phyloP scores from a whole-genome alignment of 2,797 vertebrate species.

The Galagoides demidoff region DNA sequence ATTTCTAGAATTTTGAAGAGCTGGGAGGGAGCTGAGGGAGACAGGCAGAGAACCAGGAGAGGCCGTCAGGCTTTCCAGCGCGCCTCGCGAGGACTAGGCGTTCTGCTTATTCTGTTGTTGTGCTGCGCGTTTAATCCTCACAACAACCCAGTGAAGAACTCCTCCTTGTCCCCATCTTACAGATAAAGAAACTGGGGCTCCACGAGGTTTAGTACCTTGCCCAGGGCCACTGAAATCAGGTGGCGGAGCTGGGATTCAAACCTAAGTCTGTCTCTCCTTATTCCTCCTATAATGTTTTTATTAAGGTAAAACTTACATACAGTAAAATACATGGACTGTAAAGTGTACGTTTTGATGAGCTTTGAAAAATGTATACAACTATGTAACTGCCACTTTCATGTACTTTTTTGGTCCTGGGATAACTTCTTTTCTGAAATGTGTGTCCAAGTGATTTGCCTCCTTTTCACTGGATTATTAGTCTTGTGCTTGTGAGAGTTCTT shows the following conservation, averaged over 20 bases:
- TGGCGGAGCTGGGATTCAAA: not conserved
- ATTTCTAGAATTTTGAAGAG: not conserved
- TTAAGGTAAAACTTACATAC: not conserved
- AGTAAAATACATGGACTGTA: not conserved
- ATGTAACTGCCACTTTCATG: fast-evolving
- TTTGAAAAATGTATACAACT: not conserved
- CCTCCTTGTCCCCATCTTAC: not conserved
- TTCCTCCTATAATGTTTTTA: not conserved
- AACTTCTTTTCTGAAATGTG: not conserved
- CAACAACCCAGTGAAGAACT: not conserved
- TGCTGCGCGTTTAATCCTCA: too few relatives aligned
- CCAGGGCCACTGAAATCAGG: not conserved
- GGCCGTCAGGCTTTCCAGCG: fast-evolving
- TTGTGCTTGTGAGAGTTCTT: not conserved
- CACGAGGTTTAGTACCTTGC: not conserved
- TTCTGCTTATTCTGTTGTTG: not conserved
- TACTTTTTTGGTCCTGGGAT: not conserved
- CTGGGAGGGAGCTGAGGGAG: not conserved
- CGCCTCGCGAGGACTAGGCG: fast-evolving
- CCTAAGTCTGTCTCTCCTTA: too few relatives aligned
- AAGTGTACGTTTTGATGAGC: not conserved
- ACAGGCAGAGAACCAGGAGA: not conserved
- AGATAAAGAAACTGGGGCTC: not conserved
- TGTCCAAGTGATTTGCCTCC: not conserved
- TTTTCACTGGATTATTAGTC: not conserved